These are phyloP conservation scores for Eupristina koningsbergeri DNA, from an alignment of 1,140 invertebrate genomes.

Conservation along the genomic window DNA sequence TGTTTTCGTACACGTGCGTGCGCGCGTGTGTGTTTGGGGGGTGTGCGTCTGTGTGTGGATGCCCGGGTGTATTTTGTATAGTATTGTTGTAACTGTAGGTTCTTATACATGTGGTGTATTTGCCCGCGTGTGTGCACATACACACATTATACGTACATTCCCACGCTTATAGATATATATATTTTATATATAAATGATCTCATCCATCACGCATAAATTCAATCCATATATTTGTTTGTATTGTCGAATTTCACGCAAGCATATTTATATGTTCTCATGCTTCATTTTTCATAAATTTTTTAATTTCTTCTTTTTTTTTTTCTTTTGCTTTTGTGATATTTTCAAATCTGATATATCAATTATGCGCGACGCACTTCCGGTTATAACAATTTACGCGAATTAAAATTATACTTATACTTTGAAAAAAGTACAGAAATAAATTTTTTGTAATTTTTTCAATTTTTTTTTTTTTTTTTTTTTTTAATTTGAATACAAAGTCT, in stretches of 20 bases:
- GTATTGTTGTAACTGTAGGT: no score
- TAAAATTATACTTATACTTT: no score
- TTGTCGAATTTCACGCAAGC: background rate
- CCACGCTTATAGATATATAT: background rate
- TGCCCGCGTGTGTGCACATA: background rate
- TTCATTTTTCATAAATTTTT: no score
- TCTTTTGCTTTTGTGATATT: background rate
- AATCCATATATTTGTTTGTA: background rate
- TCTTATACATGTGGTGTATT: background rate
- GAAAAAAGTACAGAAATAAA: no score
- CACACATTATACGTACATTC: background rate
- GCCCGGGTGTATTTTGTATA: no score
- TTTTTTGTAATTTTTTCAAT: no score
- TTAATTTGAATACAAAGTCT: no score
- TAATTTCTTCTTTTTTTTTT: background rate
- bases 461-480: no score
- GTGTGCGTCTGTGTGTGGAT: no score
- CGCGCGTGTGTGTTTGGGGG: background rate
- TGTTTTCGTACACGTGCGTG: slow-evolving; percentile 3
- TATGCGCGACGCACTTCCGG: slow-evolving; percentile 47
- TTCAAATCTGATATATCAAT: background rate
- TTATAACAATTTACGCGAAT: background rate
- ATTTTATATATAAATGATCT: background rate
- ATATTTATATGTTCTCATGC: no score
- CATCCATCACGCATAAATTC: background rate